phyloP scores from a whole-genome alignment of 1,140 invertebrate species.

The Bursaphelenchus mucronatus region DNA sequence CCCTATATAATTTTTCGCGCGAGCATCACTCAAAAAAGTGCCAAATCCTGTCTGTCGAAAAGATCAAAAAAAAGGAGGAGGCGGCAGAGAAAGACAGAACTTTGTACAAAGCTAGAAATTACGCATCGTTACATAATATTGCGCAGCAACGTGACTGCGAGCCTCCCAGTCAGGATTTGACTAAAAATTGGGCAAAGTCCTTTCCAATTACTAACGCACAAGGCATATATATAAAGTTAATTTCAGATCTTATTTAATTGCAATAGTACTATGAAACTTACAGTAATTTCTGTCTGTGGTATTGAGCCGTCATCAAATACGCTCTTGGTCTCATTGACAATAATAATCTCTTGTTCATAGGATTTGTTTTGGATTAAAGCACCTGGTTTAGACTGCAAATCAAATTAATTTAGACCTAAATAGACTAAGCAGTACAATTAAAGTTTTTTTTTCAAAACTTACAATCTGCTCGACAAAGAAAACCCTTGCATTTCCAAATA shows the following conservation, averaged over 20 bases:
- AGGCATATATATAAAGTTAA: no score
- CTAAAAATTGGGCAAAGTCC: no score
- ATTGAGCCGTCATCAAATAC: slow-evolving; percentile 2
- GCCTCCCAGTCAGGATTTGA: no score
- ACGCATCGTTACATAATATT: no score
- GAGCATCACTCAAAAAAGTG: no score
- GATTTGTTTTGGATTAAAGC: background rate
- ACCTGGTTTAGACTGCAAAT: slow-evolving; percentile 13
- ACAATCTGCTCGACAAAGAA: slow-evolving; percentile 31
- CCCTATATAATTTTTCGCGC: no score
- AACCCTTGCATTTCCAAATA: slow-evolving; percentile 29
- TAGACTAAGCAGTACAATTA: slow-evolving; percentile 7
- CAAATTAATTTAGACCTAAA: slow-evolving; percentile 9
- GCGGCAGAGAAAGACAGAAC: no score
- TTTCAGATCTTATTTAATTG: slow-evolving; percentile 2
- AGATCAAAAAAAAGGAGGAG: no score
- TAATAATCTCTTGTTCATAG: slow-evolving; percentile 11
- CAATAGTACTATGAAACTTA: slow-evolving; percentile 3
- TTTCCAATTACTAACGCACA: no score
- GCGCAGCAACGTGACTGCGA: no score
- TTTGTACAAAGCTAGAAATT: no score
- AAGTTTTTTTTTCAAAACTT: slow-evolving; percentile 3
- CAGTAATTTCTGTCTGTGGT: background rate
- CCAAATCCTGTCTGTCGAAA: no score
- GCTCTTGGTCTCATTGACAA: slow-evolving; percentile 14